Conservation (phyloP, 2,888 invertebrate genomes). For the Dioctria rufipes region DNA sequence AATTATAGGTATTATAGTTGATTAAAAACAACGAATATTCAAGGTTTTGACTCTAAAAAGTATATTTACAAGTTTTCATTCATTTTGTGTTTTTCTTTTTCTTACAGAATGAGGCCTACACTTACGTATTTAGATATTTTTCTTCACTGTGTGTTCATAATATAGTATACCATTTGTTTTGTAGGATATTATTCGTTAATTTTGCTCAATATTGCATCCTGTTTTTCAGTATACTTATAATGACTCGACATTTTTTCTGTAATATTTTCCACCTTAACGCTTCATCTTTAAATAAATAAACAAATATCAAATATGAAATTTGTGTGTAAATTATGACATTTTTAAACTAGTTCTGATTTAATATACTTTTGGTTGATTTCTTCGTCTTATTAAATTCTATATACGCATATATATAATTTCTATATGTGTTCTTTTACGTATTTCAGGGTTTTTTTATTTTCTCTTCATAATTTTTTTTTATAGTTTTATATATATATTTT, state of each 20-base stretch:
- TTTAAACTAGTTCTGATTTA: conserved; percentile 51
- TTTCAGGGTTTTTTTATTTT: conserved; percentile 34
- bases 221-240: conserved; percentile 46
- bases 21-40: conserved; percentile 48
- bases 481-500: conserved; percentile 62
- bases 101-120: conserved; percentile 71
- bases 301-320: conserved; percentile 54
- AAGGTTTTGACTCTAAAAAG: conserved; percentile 68
- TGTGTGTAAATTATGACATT: conserved; percentile 50
- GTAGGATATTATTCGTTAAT: conserved; percentile 53
- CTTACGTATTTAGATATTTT: conserved; percentile 71
- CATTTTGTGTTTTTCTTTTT: conserved; percentile 62
- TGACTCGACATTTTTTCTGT: conserved; percentile 21
- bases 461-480: conserved; percentile 52
- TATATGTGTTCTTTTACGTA: conserved; percentile 49
- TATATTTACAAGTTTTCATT: conserved; percentile 70
- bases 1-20: too few species aligned
- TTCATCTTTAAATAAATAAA: conserved; percentile 52
- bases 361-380: conserved; percentile 53
- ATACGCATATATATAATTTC: conserved; percentile 50
- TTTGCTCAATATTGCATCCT: conserved; percentile 38
- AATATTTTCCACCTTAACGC: conserved; percentile 34
- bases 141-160: conserved; percentile 54
- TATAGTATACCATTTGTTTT: conserved; percentile 42
- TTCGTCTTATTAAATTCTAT: conserved; percentile 44